These are phyloP conservation scores for Fragum fragum DNA, from an alignment of 2,888 invertebrate species.

Conservation along the genomic window DNA sequence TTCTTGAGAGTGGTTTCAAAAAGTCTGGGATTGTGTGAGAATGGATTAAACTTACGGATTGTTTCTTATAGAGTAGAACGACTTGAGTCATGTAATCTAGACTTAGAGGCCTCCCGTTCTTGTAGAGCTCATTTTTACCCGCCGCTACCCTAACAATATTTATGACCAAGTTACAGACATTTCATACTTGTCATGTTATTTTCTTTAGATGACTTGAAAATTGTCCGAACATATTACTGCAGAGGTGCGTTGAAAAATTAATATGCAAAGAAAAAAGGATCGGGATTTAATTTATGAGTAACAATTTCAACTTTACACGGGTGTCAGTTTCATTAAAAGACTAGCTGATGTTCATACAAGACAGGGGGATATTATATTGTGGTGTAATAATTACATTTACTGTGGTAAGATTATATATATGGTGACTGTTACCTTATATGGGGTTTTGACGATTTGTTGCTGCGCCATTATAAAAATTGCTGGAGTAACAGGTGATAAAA, in stretches of 20 bases:
- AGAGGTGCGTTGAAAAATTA: conserved; percentile 3
- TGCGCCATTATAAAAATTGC: neutral
- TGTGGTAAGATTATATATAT: conserved; percentile 4
- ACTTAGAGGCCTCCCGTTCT: no score
- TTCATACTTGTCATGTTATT: neutral
- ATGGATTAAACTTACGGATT: no score
- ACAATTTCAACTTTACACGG: conserved; percentile 26
- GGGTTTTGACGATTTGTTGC: neutral
- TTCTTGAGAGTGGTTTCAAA: no score
- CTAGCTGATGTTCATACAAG: conserved; percentile 7
- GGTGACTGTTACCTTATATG: conserved; percentile 6
- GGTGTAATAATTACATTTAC: neutral
- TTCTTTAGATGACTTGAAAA: conserved; percentile 7
- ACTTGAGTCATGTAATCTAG: no score
- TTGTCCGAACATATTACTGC: neutral
- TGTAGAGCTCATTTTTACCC: no score
- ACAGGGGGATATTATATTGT: neutral
- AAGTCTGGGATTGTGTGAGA: no score
- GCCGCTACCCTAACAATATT: neutral
- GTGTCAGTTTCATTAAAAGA: conserved; percentile 30
- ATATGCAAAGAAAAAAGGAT: conserved; percentile 19
- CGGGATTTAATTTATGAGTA: conserved; percentile 27
- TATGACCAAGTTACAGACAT: neutral
- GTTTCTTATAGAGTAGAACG: no score
- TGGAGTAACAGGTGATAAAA: neutral